Evolutionary conservation across 2,113 vertebrate species (phyloP), one percentile per base, ranked within the genome.

Genomic region (Anser cygnoides): DNA sequence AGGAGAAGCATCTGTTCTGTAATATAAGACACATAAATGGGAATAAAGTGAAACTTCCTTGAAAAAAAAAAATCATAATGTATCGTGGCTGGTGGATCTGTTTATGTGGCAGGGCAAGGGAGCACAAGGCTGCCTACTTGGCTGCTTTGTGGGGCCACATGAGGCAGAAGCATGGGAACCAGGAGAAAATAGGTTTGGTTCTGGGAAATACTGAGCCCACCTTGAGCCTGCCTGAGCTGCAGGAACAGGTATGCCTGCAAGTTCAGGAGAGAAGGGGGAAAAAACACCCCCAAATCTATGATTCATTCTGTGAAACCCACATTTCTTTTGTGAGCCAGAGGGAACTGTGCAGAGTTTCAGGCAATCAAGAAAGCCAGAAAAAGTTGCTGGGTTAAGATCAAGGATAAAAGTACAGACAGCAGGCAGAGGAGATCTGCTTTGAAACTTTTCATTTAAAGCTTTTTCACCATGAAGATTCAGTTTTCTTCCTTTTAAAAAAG

Each of bases 91-190:
- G 25, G 37, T 35, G 26, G n/a, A 71, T 18, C 17, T 63, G 16
- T 21, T 26, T 18, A 21, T 20, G 17, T 29, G 25, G n/a, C 26
- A 20, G 25, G n/a, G 19, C 62, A 37, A 13, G 16, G 4, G 11
- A 4, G 5, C 21, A 78, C 9, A 74, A 44, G 1, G 2, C 44
- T 93, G 11, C 22, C 28, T 77, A 7, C 35, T 54, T 55, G 80
- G 8, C 28, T 68, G 6, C 5, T 76, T 2, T 9, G 0, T 0
- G 59, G 33, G 31, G 3, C 23, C 77, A 31, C 17, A 21, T 19
- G 0, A 0, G 37, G 9, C 11, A 58, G 65, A 8, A 70, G 2
- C 0, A 0, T 9, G 62, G 61, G 63, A 59, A 10, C 3, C 1
- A 3, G 4, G 21, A 44, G 4, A 4, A 85, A 73, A 6, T 46